These are phyloP conservation scores for Globia sparganii DNA, from an alignment of 2,888 invertebrate genomes.

Conservation along the genomic window DNA sequence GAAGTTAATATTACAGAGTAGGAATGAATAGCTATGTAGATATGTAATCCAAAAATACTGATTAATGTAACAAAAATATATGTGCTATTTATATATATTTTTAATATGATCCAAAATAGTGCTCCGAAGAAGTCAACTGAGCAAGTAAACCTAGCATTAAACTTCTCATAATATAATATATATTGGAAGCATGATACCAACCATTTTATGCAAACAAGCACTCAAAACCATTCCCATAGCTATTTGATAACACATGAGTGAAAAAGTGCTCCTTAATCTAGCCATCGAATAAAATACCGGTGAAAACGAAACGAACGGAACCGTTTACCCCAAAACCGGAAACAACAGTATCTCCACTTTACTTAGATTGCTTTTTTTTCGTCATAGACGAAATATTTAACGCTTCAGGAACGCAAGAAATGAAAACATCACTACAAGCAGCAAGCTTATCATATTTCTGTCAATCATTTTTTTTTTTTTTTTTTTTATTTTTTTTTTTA, in stretches of 20 bases:
- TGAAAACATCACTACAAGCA: slow-evolving; percentile 16
- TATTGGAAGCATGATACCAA: neutral
- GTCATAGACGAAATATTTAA: slow-evolving; percentile 28
- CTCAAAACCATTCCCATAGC: slow-evolving; percentile 34
- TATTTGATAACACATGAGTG: slow-evolving; percentile 17
- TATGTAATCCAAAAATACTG: neutral
- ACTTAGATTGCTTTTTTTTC: slow-evolving; percentile 13
- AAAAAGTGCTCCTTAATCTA: slow-evolving; percentile 13
- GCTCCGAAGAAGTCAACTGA: neutral
- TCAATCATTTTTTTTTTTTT: too few relatives aligned
- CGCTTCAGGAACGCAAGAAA: slow-evolving; percentile 26
- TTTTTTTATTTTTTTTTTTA: too few relatives aligned
- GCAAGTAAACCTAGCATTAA: neutral
- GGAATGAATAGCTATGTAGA: neutral
- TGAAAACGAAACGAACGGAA: slow-evolving; percentile 23
- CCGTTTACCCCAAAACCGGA: slow-evolving; percentile 21
- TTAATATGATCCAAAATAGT: neutral
- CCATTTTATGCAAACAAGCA: slow-evolving; percentile 17
- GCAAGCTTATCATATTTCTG: slow-evolving; percentile 21
- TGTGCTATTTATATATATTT: neutral
- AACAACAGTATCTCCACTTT: slow-evolving; percentile 35
- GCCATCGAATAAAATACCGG: slow-evolving; percentile 23
- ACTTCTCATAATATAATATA: neutral
- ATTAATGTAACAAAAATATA: neutral
- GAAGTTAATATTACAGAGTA: neutral